Evolutionary conservation across 1,140 invertebrate species (phyloP).

Genomic region (Gryon sp.): DNA sequence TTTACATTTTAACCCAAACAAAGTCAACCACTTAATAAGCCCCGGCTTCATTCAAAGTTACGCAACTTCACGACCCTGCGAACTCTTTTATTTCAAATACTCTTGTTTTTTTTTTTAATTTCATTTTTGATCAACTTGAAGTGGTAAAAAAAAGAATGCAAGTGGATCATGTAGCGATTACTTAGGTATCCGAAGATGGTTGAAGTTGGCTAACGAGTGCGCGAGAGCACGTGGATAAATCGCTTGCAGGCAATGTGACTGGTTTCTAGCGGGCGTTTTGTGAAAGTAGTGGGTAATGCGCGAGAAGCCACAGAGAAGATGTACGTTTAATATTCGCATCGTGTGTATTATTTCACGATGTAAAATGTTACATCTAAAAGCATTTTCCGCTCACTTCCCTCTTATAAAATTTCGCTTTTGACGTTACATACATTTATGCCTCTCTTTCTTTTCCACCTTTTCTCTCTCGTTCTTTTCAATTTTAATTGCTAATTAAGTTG

Average conservation of each 20-base stretch:
- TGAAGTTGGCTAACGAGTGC: constrained; percentile 20
- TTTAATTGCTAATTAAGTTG: constrained; percentile 38
- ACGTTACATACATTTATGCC: constrained; percentile 14
- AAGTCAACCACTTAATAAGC: no score
- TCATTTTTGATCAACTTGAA: background rate
- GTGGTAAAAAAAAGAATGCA: constrained; percentile 30
- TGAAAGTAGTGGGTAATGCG: constrained; percentile 39
- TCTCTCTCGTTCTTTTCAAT: constrained; percentile 30
- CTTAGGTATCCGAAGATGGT: constrained; percentile 35
- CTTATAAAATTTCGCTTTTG: constrained; percentile 9
- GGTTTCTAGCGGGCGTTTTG: constrained; percentile 45
- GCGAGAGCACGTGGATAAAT: constrained; percentile 36
- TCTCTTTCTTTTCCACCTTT: no score
- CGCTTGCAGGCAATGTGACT: constrained; percentile 36
- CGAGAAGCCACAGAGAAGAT: constrained; percentile 9
- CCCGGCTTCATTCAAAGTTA: no score
- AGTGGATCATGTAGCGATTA: constrained; percentile 42
- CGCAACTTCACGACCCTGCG: no score
- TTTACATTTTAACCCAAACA: no score
- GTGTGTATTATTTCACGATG: constrained; percentile 34
- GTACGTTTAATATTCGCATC: constrained; percentile 46
- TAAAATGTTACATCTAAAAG: constrained; percentile 18
- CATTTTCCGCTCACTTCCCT: constrained; percentile 14
- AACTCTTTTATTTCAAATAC: no score
- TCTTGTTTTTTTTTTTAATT: background rate